phyloP scores from a whole-genome alignment of 2,888 invertebrate species.

The Hydraecia micacea region DNA sequence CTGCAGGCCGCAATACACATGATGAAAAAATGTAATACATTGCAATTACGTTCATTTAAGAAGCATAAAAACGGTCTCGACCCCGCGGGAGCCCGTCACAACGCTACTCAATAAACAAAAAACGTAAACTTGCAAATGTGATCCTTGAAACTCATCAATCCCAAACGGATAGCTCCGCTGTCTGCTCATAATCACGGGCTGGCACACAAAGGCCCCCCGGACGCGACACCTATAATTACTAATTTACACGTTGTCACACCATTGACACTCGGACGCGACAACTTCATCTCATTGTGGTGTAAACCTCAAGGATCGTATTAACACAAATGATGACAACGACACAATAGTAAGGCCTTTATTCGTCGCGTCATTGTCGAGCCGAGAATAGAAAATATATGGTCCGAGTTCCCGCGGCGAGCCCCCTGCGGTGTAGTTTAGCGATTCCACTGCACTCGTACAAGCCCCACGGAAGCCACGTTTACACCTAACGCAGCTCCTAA shows the following conservation, averaged over 20 bases:
- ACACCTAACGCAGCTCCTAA: conserved; percentile 89
- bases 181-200: conserved; percentile 76
- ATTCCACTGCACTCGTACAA: conserved; percentile 73
- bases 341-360: conserved; percentile 85
- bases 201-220: conserved; percentile 85
- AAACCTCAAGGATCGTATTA: conserved; percentile 90
- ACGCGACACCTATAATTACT: conserved; percentile 85
- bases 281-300: conserved; percentile 88
- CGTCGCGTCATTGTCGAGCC: conserved; percentile 83
- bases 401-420: conserved; percentile 83
- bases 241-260: conserved; percentile 89
- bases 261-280: conserved; percentile 86
- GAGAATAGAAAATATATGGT: conserved; percentile 88
- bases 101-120: conserved; percentile 77
- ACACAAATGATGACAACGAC: conserved; percentile 89
- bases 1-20: conserved; percentile 79
- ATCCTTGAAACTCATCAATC: conserved; percentile 78
- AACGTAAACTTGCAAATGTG: conserved; percentile 76
- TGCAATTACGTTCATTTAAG: conserved; percentile 86
- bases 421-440: conserved; percentile 86
- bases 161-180: conserved; percentile 76
- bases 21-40: conserved; percentile 86
- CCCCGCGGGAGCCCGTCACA: conserved; percentile 80
- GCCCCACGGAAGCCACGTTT: conserved; percentile 88
- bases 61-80: conserved; percentile 83